Conservation (phyloP, 2,888 invertebrate genomes). For the Amiota communis region DNA sequence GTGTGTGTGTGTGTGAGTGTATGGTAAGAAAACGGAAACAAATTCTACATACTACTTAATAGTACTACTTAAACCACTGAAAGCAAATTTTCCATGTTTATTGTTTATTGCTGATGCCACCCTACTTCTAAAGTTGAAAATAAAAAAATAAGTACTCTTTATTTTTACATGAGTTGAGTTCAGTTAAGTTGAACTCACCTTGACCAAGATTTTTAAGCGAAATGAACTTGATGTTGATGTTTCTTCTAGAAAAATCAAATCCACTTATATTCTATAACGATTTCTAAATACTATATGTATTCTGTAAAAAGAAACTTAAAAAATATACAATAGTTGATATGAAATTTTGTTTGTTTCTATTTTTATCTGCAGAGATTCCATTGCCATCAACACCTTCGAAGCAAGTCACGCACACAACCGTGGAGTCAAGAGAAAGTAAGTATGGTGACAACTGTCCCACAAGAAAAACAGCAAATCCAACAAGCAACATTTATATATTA, state of each 20-base stretch:
- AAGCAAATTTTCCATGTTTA: slow-evolving; percentile 13
- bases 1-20: neutral
- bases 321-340: too few species aligned
- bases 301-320: too few species aligned
- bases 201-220: slow-evolving; percentile 37
- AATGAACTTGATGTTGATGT: slow-evolving; percentile 12
- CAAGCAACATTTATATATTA: slow-evolving; percentile 26
- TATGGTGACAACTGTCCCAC: slow-evolving; percentile 51
- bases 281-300: too few species aligned
- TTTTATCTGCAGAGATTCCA: slow-evolving; percentile 82
- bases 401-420: slow-evolving; percentile 76
- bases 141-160: slow-evolving; percentile 15
- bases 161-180: neutral
- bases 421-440: slow-evolving; percentile 74
- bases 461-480: slow-evolving; percentile 14
- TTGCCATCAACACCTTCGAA: slow-evolving; percentile 88
- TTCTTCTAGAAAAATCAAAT: too few species aligned
- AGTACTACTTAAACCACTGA: slow-evolving; percentile 14
- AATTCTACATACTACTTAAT: too few species aligned
- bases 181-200: slow-evolving; percentile 44
- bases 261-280: too few species aligned
- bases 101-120: neutral
- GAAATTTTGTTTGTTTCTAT: slow-evolving; percentile 24
- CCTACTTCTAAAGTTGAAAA: slow-evolving; percentile 14
- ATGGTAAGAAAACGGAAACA: neutral